These are phyloP conservation scores for Atrina japonica DNA, from an alignment of 2,888 invertebrate genomes.

Conservation along the genomic window DNA sequence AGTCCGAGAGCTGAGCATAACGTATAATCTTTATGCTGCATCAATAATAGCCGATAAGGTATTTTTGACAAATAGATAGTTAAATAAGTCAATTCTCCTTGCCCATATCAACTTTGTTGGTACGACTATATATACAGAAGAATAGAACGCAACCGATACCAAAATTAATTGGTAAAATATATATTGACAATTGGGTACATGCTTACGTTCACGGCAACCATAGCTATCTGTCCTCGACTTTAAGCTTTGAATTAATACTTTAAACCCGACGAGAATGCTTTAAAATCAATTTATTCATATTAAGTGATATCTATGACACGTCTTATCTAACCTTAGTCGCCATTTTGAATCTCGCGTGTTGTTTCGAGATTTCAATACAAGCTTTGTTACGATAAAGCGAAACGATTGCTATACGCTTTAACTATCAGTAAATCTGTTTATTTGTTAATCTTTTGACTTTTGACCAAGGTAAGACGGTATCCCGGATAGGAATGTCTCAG, in stretches of 20 bases:
- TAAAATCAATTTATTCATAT: conserved; percentile 34
- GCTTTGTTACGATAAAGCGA: conserved; percentile 21
- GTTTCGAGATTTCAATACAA: conserved; percentile 14
- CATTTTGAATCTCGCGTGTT: conserved; percentile 26
- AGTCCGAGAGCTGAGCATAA: too few relatives aligned
- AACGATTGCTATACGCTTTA: conserved; percentile 6
- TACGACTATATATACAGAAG: too few relatives aligned
- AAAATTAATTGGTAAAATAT: conserved; percentile 23
- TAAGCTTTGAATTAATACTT: conserved; percentile 32
- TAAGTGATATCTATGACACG: conserved; percentile 5
- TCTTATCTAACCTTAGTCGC: conserved; percentile 36
- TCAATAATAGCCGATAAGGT: too few relatives aligned
- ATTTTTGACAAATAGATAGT: too few relatives aligned
- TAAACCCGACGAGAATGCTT: conserved; percentile 32
- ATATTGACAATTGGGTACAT: conserved; percentile 2
- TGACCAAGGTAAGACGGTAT: conserved; percentile 24
- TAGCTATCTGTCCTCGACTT: conserved; percentile 15
- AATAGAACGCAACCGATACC: too few relatives aligned
- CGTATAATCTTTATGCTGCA: too few relatives aligned
- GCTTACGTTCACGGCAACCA: conserved; percentile 13
- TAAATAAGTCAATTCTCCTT: too few relatives aligned
- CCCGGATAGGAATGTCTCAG: too few relatives aligned
- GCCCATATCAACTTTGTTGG: too few relatives aligned
- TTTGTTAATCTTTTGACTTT: conserved; percentile 40
- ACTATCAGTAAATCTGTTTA: conserved; percentile 32